Percentiles rank a stretch among this genome's conserved stretches.
Evolutionary conservation across 2,797 vertebrate species (phyloP).

Genomic region (Threskiornis aethiopicus): DNA sequence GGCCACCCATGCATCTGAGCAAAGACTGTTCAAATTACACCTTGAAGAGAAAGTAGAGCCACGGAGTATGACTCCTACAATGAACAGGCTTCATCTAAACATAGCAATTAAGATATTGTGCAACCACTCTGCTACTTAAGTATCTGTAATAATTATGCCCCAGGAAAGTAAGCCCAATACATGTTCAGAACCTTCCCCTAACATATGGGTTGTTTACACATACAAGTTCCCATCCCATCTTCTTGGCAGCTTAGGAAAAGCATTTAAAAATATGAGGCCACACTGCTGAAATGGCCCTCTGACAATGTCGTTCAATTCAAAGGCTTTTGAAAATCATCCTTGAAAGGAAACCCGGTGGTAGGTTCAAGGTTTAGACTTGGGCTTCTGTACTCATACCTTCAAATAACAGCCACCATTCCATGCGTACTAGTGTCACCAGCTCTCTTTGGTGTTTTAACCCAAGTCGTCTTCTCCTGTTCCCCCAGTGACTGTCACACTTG

Average conservation of each 20-base stretch:
- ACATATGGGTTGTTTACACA: constrained; percentile 18
- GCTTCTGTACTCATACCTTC: background rate
- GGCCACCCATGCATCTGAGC: background rate
- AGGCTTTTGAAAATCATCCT: background rate
- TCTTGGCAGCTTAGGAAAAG: background rate
- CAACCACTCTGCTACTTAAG: constrained; percentile 18
- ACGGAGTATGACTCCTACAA: constrained; percentile 34
- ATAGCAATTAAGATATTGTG: constrained; percentile 44
- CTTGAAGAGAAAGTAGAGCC: constrained; percentile 65
- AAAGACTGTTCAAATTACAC: constrained; percentile 40
- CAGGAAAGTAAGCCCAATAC: constrained; percentile 44
- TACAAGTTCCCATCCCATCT: background rate
- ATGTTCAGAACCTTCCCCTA: constrained; percentile 5
- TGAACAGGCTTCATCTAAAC: constrained; percentile 33
- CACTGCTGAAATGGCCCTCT: background rate
- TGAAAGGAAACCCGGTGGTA: background rate
- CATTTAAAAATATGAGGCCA: background rate
- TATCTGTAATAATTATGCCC: constrained; percentile 34
- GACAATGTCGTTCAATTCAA: background rate
- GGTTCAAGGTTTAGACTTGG: background rate
- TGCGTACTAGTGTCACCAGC: background rate
- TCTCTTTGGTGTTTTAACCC: background rate
- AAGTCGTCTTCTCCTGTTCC: background rate
- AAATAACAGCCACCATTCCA: background rate
- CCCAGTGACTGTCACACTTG: background rate